Evolutionary conservation across 2,113 vertebrate species (phyloP).

Genomic region (Onychostruthus taczanowskii): DNA sequence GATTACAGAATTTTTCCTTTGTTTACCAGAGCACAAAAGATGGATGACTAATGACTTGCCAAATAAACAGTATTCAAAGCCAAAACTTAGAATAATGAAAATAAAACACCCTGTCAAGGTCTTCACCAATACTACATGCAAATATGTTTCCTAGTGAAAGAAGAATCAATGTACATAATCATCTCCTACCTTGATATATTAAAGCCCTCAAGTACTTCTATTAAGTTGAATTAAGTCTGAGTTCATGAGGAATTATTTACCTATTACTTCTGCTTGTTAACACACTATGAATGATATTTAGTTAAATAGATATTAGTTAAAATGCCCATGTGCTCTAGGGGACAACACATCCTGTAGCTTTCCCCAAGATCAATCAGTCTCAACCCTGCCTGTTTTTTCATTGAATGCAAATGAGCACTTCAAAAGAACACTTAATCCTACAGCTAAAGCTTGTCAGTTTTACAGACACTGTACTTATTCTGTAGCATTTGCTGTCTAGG

Average conservation of each 20-base stretch:
- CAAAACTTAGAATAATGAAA: slow-evolving; percentile 8
- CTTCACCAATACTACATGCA: not conserved
- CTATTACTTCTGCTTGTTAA: slow-evolving; percentile 47
- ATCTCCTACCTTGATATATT: not conserved
- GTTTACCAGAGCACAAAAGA: slow-evolving; percentile 27
- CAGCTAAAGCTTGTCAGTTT: slow-evolving; percentile 40
- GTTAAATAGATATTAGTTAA: slow-evolving; percentile 29
- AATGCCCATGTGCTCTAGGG: not conserved
- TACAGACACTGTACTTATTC: not conserved
- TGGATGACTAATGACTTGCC: slow-evolving; percentile 37
- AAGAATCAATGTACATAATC: not conserved
- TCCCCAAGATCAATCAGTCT: slow-evolving; percentile 32
- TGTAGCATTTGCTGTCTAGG: not conserved
- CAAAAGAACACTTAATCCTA: slow-evolving; percentile 35
- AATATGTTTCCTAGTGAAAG: not conserved
- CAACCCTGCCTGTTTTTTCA: not conserved
- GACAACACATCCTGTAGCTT: not conserved
- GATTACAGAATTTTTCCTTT: slow-evolving; percentile 32
- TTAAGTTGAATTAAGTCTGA: slow-evolving; percentile 17
- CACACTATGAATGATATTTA: slow-evolving; percentile 13
- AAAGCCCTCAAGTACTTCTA: not conserved
- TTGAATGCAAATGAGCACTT: slow-evolving; percentile 62
- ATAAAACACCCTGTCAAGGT: slow-evolving; percentile 4
- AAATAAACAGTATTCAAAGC: slow-evolving; percentile 42
- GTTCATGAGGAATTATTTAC: slow-evolving; percentile 31